phyloP scores from a whole-genome alignment of 2,113 vertebrate genomes.

The Condylura cristata region DNA sequence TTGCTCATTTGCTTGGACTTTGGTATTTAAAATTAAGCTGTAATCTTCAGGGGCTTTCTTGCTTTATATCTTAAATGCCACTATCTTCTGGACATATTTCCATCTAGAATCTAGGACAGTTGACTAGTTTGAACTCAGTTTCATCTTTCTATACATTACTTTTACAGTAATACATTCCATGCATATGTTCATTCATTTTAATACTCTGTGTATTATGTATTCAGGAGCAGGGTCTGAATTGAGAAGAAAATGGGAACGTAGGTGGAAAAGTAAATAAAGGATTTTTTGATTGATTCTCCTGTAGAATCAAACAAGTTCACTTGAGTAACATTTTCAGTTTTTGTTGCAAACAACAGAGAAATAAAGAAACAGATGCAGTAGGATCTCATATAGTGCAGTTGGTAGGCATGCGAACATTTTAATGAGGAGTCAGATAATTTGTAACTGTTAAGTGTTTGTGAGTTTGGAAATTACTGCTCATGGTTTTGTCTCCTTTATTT shows the following conservation, averaged over 20 bases:
- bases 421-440: slow-evolving; percentile 36
- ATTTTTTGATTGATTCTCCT: background rate
- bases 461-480: slow-evolving; percentile 31
- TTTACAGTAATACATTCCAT: slow-evolving; percentile 21
- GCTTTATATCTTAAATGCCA: background rate
- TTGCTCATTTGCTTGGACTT: background rate
- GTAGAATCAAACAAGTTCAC: background rate
- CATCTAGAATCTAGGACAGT: slow-evolving; percentile 13
- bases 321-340: slow-evolving; percentile 52
- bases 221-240: background rate
- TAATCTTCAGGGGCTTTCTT: background rate
- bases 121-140: slow-evolving; percentile 21
- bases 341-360: slow-evolving; percentile 24
- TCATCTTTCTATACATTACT: background rate
- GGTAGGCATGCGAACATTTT: slow-evolving; percentile 20
- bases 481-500: background rate
- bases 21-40: slow-evolving; percentile 42
- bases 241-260: slow-evolving; percentile 25
- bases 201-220: background rate
- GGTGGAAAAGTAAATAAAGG: background rate
- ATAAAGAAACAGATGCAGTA: slow-evolving; percentile 13
- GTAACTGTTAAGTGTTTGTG: slow-evolving; percentile 20
- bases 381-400: slow-evolving; percentile 10
- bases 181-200: slow-evolving; percentile 8
- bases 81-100: slow-evolving; percentile 21